Conservation (phyloP, 2,888 invertebrate genomes). For the Plagodis pulveraria region DNA sequence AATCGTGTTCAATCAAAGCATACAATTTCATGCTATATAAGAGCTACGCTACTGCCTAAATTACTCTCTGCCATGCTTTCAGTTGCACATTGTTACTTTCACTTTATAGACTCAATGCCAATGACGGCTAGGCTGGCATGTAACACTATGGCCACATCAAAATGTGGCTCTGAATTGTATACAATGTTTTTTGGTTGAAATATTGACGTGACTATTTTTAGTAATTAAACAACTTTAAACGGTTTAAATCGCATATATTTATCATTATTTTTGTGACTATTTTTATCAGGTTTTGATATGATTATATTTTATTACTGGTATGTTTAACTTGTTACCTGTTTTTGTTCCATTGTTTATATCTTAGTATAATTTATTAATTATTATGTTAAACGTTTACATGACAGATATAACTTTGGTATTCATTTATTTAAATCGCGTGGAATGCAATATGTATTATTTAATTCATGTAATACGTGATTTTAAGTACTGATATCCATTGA, state of each 20-base stretch:
- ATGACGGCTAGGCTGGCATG: conserved; percentile 56
- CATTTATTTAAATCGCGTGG: too few relatives aligned
- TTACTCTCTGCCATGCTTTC: conserved; percentile 58
- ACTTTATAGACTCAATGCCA: conserved; percentile 81
- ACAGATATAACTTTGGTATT: too few relatives aligned
- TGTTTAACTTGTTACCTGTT: background rate
- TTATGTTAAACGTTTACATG: too few relatives aligned
- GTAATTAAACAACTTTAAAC: too few relatives aligned
- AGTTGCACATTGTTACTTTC: conserved; percentile 75
- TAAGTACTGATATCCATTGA: too few relatives aligned
- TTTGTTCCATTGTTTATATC: background rate
- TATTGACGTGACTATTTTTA: conserved; percentile 3
- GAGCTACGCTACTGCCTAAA: conserved; percentile 19
- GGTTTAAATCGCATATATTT: too few relatives aligned
- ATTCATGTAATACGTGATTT: too few relatives aligned
- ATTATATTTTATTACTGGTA: conserved; percentile 10
- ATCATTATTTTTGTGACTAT: too few relatives aligned
- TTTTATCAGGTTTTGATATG: conserved; percentile 10
- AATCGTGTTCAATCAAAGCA: background rate
- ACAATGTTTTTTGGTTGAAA: conserved; percentile 12
- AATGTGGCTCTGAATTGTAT: conserved; percentile 30
- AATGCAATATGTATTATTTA: too few relatives aligned
- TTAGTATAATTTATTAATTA: too few relatives aligned
- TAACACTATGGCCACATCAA: conserved; percentile 65
- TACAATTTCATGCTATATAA: conserved; percentile 4